Evolutionary conservation across 2,113 vertebrate species (phyloP), one percentile per base, ranked within the genome.

Genomic region (Paradisaea rubra): DNA sequence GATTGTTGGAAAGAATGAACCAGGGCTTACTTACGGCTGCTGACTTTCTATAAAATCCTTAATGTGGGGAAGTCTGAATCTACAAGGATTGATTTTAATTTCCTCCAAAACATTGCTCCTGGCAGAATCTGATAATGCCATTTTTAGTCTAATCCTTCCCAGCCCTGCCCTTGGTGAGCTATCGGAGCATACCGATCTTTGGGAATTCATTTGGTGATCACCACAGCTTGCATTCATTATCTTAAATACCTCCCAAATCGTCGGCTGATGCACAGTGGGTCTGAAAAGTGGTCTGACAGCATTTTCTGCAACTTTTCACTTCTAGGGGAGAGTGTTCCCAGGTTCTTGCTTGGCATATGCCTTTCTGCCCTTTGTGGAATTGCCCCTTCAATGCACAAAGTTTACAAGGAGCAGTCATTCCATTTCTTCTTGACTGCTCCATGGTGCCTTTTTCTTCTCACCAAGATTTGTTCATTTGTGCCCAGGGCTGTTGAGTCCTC

Each of bases 71-170:
- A 93, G 82, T 86, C 91, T 90, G 94, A 94, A 86, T 68, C 92
- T 88, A 49, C 31, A 81, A 73, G 85, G 94, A 88, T 95, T 95
- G 86, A 88, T 91, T 95, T 95, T 97, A 78, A 96, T 97, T 96
- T 95, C 90, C 88, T 95, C 33, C 33, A 31, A 79, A 31, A 94
- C 74, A 65, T 88, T 95, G 90, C 92, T 91, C 21, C 88, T 96
- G 90, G 93, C 91, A 95, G 85, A 92, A 95, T 94, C 92, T 94
- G 96, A 96, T 95, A 95, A 96, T 83, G 52, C 31, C 20, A 3
- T 37, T 91, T 94, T 93, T 49, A 81, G 69, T 47, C 60, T 95
- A 94, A 94, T 95, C 91, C 81, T 96, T 95, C 90, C 83, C 93
- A 95, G 82, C 76, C 64, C 52, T 90, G 80, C 86, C 47, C 28